Percentiles rank a stretch among this genome's conserved stretches.
Evolutionary conservation across 2,113 vertebrate genomes (phyloP).

Genomic region (Alaudala cheleensis): DNA sequence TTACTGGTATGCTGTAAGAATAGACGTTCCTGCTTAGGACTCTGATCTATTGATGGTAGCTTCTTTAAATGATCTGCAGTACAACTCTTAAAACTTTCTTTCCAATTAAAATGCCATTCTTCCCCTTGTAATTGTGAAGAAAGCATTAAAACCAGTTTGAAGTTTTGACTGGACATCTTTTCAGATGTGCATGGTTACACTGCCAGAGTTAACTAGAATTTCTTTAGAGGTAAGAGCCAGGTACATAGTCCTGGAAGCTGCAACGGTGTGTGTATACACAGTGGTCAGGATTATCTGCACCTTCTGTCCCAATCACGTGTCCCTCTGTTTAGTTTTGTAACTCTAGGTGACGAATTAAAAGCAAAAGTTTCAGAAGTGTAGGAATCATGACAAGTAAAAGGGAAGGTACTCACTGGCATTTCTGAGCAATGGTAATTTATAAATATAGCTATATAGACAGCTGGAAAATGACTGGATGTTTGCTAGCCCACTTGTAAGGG

Average conservation of each 20-base stretch:
- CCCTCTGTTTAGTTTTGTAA: background rate
- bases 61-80: background rate
- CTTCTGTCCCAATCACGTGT: background rate
- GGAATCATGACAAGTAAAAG: background rate
- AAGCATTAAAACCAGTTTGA: background rate
- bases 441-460: background rate
- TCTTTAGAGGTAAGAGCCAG: background rate
- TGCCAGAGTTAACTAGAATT: background rate
- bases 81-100: background rate
- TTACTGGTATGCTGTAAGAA: background rate
- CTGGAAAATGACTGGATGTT: background rate
- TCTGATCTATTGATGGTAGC: background rate
- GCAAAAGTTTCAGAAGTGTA: background rate
- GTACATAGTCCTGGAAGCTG: background rate
- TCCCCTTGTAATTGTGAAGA: background rate
- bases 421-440: background rate
- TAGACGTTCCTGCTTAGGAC: background rate
- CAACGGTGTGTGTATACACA: background rate
- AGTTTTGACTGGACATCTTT: background rate
- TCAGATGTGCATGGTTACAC: background rate
- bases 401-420: background rate
- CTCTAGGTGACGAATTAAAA: background rate
- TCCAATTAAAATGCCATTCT: background rate
- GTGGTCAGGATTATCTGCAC: background rate
- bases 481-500: background rate